A percentile compares a stretch with the other conserved stretches of the same genome.
These are phyloP conservation scores for Amazona finschi DNA, from an alignment of 2,797 vertebrate species.

Conservation along the genomic window DNA sequence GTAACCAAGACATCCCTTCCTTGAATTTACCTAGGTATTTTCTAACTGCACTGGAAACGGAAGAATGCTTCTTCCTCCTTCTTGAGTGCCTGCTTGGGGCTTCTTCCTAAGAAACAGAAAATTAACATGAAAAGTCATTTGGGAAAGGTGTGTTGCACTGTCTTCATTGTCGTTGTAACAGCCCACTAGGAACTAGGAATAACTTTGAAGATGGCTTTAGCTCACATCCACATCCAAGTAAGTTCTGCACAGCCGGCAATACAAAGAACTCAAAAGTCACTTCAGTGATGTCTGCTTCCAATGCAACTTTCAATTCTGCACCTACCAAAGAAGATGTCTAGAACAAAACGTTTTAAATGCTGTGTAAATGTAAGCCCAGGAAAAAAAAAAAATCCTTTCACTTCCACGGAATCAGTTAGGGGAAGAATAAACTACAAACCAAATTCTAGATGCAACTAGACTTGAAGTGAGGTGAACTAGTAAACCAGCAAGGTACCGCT, in stretches of 20 bases:
- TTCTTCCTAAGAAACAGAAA: background rate
- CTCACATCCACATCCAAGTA: background rate
- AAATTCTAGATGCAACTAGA: background rate
- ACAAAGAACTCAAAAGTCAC: background rate
- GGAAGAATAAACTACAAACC: conserved; percentile 11
- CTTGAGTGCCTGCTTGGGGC: background rate
- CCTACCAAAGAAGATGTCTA: background rate
- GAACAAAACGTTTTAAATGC: background rate
- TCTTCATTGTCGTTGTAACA: background rate
- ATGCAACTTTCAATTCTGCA: background rate
- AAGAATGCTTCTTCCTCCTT: background rate
- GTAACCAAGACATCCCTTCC: background rate
- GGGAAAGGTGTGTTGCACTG: background rate
- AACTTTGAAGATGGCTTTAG: background rate
- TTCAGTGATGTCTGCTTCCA: background rate
- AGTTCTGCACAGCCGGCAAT: background rate
- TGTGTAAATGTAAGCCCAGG: background rate
- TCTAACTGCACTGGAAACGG: background rate
- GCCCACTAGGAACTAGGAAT: background rate
- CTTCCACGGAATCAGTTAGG: background rate
- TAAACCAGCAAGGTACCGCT: background rate
- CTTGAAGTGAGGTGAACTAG: conserved; percentile 15
- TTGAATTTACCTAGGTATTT: background rate
- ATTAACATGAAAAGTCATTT: background rate
- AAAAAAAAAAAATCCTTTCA: background rate